These are phyloP conservation scores for Crenichthys baileyi DNA, from an alignment of 2,797 vertebrate species.

Conservation along the genomic window DNA sequence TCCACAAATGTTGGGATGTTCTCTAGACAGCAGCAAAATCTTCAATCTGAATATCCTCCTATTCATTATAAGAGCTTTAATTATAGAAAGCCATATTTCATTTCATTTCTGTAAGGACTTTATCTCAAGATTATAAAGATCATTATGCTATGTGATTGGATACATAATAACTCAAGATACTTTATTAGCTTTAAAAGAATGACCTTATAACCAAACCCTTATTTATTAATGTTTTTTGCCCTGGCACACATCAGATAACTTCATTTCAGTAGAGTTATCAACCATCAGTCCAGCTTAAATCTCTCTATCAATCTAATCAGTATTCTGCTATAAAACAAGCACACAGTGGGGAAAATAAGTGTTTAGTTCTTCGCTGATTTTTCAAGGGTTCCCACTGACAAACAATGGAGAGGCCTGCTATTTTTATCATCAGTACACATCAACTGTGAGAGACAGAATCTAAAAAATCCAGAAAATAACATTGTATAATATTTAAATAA, in stretches of 20 bases:
- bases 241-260: not conserved
- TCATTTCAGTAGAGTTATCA: not conserved
- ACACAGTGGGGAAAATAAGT: not conserved
- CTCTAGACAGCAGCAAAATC: not conserved
- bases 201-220: not conserved
- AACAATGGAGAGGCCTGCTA: too few species aligned
- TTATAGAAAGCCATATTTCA: not conserved
- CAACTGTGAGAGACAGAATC: too few species aligned
- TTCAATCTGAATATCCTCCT: not conserved
- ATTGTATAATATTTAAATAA: too few species aligned
- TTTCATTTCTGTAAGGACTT: not conserved
- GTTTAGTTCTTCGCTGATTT: too few species aligned
- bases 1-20: not conserved
- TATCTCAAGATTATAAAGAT: not conserved
- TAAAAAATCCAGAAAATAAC: too few species aligned
- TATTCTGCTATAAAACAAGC: not conserved
- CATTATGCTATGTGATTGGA: too few species aligned
- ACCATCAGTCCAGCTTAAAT: not conserved
- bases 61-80: not conserved
- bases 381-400: too few species aligned
- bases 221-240: not conserved
- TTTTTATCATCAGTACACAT: too few species aligned
- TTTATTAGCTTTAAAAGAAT: not conserved
- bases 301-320: not conserved
- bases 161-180: not conserved